A percentile compares a stretch with the other conserved stretches of the same genome.
phyloP scores from a whole-genome alignment of 2,797 vertebrate genomes.

The Danionella dracula region DNA sequence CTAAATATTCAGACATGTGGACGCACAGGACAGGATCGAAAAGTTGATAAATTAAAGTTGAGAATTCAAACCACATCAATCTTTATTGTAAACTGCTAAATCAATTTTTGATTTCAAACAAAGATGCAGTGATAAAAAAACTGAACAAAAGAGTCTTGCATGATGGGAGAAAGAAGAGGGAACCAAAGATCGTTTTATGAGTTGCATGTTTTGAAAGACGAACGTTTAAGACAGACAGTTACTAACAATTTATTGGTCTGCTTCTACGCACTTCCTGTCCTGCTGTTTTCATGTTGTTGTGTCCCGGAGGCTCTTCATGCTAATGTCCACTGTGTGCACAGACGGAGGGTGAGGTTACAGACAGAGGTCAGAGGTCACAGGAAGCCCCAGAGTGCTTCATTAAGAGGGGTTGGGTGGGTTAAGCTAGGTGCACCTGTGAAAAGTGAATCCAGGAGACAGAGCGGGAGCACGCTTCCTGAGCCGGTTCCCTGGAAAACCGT shows the following conservation, averaged over 20 bases:
- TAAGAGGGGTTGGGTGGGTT: slow-evolving; percentile 31
- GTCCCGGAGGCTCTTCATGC: slow-evolving; percentile 41
- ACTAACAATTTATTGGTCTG: slow-evolving; percentile 21
- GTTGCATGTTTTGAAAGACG: too few species aligned
- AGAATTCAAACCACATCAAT: too few species aligned
- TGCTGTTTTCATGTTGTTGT: slow-evolving; percentile 25
- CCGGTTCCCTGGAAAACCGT: not conserved
- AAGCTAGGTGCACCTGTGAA: slow-evolving; percentile 41
- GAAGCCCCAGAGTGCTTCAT: slow-evolving; percentile 46
- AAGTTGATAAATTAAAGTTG: too few species aligned
- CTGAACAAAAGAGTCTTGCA: too few species aligned
- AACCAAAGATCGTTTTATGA: too few species aligned
- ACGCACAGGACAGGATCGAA: too few species aligned
- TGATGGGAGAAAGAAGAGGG: too few species aligned
- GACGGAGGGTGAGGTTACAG: slow-evolving; percentile 23
- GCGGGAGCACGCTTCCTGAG: not conserved
- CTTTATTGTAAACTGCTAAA: too few species aligned
- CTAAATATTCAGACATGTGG: too few species aligned
- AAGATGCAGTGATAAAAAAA: not conserved
- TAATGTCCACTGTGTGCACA: slow-evolving; percentile 27
- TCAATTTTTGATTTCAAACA: too few species aligned
- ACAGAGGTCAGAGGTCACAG: slow-evolving; percentile 39
- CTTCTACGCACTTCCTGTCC: slow-evolving; percentile 55
- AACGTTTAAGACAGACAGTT: not conserved
- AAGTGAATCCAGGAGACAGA: slow-evolving; percentile 17